These are phyloP conservation scores for Melanerpes aurifrons DNA, from an alignment of 2,113 vertebrate species.

Conservation along the genomic window DNA sequence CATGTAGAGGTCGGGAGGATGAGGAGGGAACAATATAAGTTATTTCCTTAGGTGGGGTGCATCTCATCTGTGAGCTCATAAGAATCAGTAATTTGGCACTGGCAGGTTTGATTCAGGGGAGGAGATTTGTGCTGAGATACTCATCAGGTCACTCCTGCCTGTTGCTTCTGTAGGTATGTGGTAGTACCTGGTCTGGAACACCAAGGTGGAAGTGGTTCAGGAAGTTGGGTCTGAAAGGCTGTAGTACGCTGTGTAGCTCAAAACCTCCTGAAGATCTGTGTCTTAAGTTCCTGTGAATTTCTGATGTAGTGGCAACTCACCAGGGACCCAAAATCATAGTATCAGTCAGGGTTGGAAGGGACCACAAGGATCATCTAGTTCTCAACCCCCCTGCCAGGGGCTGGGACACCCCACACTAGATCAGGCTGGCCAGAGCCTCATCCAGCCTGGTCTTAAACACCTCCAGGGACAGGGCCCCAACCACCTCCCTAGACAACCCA, in stretches of 20 bases:
- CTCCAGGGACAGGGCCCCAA: too few relatives aligned
- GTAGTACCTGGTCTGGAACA: not conserved
- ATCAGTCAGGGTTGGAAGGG: too few relatives aligned
- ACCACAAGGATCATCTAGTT: too few relatives aligned
- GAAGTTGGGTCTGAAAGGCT: not conserved
- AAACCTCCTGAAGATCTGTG: not conserved
- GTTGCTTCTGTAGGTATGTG: accelerated
- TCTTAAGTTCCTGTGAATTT: not conserved
- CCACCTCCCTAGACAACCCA: too few relatives aligned
- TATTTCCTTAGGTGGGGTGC: not conserved
- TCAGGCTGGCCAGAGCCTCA: too few relatives aligned
- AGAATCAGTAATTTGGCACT: not conserved
- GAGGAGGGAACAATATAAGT: not conserved
- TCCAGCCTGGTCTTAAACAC: too few relatives aligned
- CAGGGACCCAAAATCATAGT: not conserved
- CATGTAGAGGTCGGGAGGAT: not conserved
- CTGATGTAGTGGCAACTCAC: not conserved
- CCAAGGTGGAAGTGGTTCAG: not conserved
- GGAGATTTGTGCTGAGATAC: not conserved
- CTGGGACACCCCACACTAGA: too few relatives aligned
- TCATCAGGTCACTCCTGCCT: not conserved
- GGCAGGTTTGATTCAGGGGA: not conserved
- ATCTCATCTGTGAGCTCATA: not conserved
- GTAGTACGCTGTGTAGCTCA: not conserved
- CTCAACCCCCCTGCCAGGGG: too few relatives aligned